Evolutionary conservation across 2,113 vertebrate species (phyloP).

Genomic region (Eretmochelys imbricata): DNA sequence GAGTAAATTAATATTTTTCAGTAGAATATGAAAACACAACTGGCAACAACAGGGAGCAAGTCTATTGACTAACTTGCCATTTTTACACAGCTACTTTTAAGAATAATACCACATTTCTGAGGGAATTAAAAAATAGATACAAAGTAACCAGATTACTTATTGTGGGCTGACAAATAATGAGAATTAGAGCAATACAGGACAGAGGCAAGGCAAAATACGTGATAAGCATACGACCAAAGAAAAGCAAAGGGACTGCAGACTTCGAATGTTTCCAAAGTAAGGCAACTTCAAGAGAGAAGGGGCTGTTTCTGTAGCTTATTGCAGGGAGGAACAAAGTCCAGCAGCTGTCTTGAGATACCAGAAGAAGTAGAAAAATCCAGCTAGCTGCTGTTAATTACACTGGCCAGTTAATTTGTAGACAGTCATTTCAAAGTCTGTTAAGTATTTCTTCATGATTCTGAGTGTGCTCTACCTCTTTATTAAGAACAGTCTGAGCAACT

Average conservation of each 20-base stretch:
- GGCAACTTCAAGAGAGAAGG: background rate
- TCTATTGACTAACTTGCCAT: background rate
- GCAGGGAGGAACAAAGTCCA: background rate
- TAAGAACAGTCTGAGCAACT: rapidly evolving
- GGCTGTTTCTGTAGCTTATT: background rate
- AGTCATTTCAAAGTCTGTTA: background rate
- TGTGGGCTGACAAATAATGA: background rate
- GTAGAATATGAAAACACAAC: background rate
- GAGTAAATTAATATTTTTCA: background rate
- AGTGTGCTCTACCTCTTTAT: background rate
- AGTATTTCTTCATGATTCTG: background rate
- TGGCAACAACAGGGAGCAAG: background rate
- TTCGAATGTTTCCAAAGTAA: background rate
- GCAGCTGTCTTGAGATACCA: background rate
- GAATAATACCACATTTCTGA: background rate
- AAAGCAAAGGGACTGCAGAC: background rate
- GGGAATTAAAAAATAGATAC: rapidly evolving
- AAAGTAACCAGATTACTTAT: background rate
- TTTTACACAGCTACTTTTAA: background rate
- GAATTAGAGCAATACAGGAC: rapidly evolving
- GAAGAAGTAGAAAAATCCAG: background rate
- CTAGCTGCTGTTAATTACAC: background rate
- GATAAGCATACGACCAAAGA: background rate
- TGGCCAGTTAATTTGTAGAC: background rate
- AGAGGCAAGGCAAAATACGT: background rate